Evolutionary conservation across 2,797 vertebrate species (phyloP).

Genomic region (Orestias chungarensis): DNA sequence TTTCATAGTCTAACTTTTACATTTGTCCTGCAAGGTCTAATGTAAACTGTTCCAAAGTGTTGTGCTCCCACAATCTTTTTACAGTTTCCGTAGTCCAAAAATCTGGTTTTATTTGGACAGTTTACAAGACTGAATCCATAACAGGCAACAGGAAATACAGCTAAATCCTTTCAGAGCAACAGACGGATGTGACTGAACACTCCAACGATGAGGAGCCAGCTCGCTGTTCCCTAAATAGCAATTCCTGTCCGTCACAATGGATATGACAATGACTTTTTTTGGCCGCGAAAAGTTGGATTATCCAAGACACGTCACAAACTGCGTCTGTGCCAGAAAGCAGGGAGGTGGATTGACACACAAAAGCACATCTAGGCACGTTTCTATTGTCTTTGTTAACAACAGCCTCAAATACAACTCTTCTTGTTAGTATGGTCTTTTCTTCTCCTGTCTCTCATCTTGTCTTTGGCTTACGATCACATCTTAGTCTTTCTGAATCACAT

Average conservation of each 20-base stretch:
- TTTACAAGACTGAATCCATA: conserved; percentile 27
- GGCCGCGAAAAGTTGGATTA: conserved; percentile 20
- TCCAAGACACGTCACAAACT: conserved; percentile 54
- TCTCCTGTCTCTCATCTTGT: conserved; percentile 1
- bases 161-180: conserved; percentile 30
- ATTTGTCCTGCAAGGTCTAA: too few species aligned
- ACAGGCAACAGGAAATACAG: conserved; percentile 30
- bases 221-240: conserved; percentile 50
- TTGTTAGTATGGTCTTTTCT: neutral
- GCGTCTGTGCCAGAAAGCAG: conserved; percentile 56
- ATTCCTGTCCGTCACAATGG: conserved; percentile 21
- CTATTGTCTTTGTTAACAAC: conserved; percentile 46
- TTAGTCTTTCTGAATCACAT: conserved; percentile 20
- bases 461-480: conserved; percentile 20
- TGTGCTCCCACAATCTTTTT: conserved; percentile 2
- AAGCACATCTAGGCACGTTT: conserved; percentile 26
- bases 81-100: conserved; percentile 24
- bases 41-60: neutral
- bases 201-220: conserved; percentile 50
- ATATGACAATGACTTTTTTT: conserved; percentile 43
- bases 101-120: neutral
- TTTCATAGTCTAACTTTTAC: neutral
- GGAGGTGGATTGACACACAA: conserved; percentile 62
- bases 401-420: conserved; percentile 25
- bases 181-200: conserved; percentile 46